Base-by-base conservation (phyloP, 2,113 vertebrate species). In the Emydocephalus ijimae region DNA sequence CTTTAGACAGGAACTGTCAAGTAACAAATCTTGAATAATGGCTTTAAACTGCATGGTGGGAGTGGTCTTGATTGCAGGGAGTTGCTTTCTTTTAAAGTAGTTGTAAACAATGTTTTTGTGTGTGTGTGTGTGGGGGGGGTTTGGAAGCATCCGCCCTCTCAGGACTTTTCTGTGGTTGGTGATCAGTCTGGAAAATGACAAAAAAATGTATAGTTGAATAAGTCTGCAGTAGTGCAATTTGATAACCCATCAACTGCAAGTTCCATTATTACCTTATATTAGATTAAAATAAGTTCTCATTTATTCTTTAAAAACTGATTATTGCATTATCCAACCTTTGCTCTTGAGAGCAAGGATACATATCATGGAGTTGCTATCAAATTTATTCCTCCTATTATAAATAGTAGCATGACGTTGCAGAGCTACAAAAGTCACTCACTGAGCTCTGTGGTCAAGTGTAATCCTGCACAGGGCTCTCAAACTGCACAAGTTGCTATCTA, bases 71-170 rank as follows among this genome's bases (percentile, higher is more conserved):
- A 96, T 96, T 97, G 97, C 96, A 96, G 91, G 92, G 95, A 96
- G 95, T 94, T 96, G 93, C 91, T 95, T 96, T 95, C 74, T 96
- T 95, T 96, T 95, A 94, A 92, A 94, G 95, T 90, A 94, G 96
- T 95, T 97, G 98, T 97, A 98, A 98, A 98, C 97, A 98, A 95
- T 97, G 95, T 56, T 98, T 94, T 97, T 97, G 96, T 97, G 45
- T 45, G 45, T 8, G 7, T 48, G 48, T 48, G 48, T 91, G 29
- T 94, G n/a, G n/a, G n/a, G n/a, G n/a, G 97, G 95, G 96, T 97
- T 96, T 98, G 97, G 98, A 98, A 98, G 98, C 97, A 98, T 98
- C 96, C 96, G 96, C 95, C 96, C 97, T 97, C 94, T 95, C 95
- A 96, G 61, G 97, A 97, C 95, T 97, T 95, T 96, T 97, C 97